phyloP scores from a whole-genome alignment of 2,113 vertebrate species.

The Dipodomys spectabilis region DNA sequence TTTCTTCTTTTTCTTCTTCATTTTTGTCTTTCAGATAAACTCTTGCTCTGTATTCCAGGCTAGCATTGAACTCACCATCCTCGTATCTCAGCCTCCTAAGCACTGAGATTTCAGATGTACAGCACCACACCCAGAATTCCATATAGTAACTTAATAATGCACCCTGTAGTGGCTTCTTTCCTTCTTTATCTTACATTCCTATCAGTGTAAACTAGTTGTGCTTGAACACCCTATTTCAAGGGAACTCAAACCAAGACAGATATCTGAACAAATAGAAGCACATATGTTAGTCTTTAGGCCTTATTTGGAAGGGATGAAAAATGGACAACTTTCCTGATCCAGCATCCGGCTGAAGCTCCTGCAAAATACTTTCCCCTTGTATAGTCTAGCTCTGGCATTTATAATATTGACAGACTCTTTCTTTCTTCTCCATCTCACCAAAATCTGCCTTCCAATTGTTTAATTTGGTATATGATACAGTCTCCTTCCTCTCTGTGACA shows the following conservation, averaged over 20 bases:
- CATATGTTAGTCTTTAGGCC: not conserved
- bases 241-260: constrained; percentile 5
- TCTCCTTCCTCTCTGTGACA: not conserved
- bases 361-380: not conserved
- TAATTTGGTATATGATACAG: not conserved
- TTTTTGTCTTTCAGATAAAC: not conserved
- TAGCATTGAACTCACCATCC: not conserved
- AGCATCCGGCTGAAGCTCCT: not conserved
- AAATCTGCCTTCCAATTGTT: constrained; percentile 15
- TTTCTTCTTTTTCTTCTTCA: no score
- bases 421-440: not conserved
- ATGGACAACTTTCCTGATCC: not conserved
- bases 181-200: constrained; percentile 16
- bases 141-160: no score
- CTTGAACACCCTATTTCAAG: not conserved
- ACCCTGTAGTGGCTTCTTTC: not conserved
- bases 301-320: not conserved
- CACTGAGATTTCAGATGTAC: not conserved
- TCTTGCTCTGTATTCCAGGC: not conserved
- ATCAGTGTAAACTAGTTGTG: not conserved
- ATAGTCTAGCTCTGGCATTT: not conserved
- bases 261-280: constrained; percentile 6
- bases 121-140: not conserved
- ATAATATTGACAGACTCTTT: not conserved
- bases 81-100: not conserved